Conservation (phyloP, 2,113 vertebrate species). For the Rhinogobius similis region DNA sequence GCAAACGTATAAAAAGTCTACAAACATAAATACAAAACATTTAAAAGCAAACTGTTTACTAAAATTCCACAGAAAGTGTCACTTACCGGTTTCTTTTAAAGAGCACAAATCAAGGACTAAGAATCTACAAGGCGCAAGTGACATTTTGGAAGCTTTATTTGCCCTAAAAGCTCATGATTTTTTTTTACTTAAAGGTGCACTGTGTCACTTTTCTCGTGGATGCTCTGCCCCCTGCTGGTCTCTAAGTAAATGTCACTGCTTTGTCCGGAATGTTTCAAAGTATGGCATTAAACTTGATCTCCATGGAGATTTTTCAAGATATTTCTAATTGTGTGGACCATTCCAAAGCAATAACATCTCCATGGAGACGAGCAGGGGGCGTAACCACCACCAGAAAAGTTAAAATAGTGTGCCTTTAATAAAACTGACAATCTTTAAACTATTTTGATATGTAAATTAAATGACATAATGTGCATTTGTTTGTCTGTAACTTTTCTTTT, state of each 20-base stretch:
- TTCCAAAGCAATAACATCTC: background rate
- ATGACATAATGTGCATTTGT: too few relatives aligned
- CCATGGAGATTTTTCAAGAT: background rate
- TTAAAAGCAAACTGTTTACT: background rate
- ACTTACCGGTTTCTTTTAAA: slow-evolving; percentile 49
- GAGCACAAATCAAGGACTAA: background rate
- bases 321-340: too few relatives aligned
- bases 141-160: background rate
- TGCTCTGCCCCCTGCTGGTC: background rate
- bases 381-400: background rate
- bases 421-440: too few relatives aligned
- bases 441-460: too few relatives aligned
- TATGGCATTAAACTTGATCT: background rate
- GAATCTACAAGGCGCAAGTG: background rate
- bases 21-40: background rate
- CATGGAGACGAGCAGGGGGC: background rate
- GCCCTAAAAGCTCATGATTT: background rate
- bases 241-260: background rate
- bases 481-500: too few relatives aligned
- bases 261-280: background rate
- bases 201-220: background rate
- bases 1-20: background rate
- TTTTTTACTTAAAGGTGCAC: background rate
- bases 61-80: slow-evolving; percentile 7
- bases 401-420: too few relatives aligned